Conservation (phyloP, 1,140 invertebrate genomes). For the Lepidurus apus region DNA sequence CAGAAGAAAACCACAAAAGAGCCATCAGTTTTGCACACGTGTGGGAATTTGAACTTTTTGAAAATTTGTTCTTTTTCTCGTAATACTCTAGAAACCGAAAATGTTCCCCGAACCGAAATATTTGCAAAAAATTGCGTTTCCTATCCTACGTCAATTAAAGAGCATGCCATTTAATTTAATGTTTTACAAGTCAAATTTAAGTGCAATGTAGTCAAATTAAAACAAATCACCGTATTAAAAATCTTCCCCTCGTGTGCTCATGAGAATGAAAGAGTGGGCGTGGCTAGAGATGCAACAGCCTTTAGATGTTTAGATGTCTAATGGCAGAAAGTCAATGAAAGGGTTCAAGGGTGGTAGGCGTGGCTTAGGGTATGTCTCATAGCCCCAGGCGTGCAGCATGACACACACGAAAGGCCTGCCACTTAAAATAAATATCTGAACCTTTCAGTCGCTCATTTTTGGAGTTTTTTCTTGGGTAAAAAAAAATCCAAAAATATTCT, state of each 20-base stretch:
- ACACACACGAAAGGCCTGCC: neutral
- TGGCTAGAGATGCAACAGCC: slow-evolving; percentile 17
- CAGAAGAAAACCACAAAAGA: slow-evolving; percentile 58
- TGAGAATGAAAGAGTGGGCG: slow-evolving; percentile 9
- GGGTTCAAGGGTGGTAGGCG: neutral
- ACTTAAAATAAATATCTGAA: neutral
- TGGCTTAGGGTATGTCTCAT: slow-evolving; percentile 21
- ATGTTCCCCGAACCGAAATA: neutral
- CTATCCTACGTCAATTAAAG: too few species aligned
- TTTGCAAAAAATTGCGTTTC: neutral
- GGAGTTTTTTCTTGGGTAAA: neutral
- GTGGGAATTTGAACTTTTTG: neutral
- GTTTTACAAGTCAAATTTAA: neutral
- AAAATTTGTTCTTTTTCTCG: neutral
- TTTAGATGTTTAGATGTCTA: neutral
- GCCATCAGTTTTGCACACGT: slow-evolving; percentile 23
- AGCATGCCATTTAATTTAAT: neutral
- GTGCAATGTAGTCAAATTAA: neutral
- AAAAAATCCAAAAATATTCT: slow-evolving; percentile 3
- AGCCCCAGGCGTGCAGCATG: slow-evolving; percentile 20
- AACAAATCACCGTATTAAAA: neutral
- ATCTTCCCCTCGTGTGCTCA: slow-evolving; percentile 2
- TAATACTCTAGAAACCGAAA: neutral
- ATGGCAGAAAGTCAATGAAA: slow-evolving; percentile 2
- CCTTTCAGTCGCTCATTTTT: neutral